A percentile compares a stretch with the other conserved stretches of the same genome.
Evolutionary conservation across 2,113 vertebrate genomes (phyloP).

Genomic region (Chionodraco myersi): DNA sequence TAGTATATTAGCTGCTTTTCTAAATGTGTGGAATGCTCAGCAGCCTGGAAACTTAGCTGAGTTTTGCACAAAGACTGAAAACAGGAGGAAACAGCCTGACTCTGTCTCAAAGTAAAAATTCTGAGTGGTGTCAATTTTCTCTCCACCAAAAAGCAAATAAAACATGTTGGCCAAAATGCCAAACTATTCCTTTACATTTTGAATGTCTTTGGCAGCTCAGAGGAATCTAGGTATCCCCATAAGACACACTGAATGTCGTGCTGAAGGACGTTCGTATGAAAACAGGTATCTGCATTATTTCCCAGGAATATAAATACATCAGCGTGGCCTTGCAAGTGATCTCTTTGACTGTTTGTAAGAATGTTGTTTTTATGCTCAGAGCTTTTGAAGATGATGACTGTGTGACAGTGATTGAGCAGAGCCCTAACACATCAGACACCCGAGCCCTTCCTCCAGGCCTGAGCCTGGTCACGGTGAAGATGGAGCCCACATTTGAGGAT

Average conservation of each 20-base stretch:
- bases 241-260: constrained; percentile 67
- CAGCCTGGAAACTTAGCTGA: too few species aligned
- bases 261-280: constrained; percentile 79
- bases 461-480: constrained; percentile 74
- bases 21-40: neutral
- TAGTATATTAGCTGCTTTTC: neutral
- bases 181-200: constrained; percentile 2
- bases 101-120: neutral
- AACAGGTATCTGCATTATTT: constrained; percentile 77
- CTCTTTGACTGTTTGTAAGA: neutral
- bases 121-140: neutral
- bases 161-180: constrained; percentile 13
- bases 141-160: neutral
- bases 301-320: neutral
- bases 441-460: constrained; percentile 67
- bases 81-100: too few species aligned
- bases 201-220: constrained; percentile 70
- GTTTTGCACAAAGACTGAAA: too few species aligned
- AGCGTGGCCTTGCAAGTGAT: neutral
- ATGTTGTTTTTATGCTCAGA: constrained; percentile 56
- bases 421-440: constrained; percentile 75
- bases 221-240: constrained; percentile 73
- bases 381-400: constrained; percentile 85
- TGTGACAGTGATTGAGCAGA: constrained; percentile 72
- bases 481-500: constrained; percentile 72